Conservation (phyloP, 1,140 invertebrate species). For the Metopolophium dirhodum region DNA sequence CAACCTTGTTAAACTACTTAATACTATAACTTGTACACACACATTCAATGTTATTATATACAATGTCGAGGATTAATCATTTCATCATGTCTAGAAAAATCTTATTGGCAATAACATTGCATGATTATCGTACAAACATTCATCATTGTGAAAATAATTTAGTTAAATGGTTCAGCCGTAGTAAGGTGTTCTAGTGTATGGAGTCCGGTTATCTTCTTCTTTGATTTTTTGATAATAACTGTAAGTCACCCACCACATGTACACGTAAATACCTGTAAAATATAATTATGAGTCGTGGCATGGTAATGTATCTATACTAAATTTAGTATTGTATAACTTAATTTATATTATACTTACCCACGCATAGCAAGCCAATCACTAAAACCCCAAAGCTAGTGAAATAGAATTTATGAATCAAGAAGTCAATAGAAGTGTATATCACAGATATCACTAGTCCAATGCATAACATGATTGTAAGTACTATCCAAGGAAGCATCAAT, state of each 20-base stretch:
- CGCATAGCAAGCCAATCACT: slow-evolving; percentile 69
- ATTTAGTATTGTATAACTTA: not conserved
- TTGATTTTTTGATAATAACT: slow-evolving; percentile 64
- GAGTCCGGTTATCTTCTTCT: slow-evolving; percentile 56
- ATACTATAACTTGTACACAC: slow-evolving; percentile 21
- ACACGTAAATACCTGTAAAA: slow-evolving; percentile 63
- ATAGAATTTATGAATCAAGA: slow-evolving; percentile 70
- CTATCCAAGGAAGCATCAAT: slow-evolving; percentile 82
- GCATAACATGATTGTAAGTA: slow-evolving; percentile 77
- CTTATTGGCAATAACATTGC: not conserved
- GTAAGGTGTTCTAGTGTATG: slow-evolving; percentile 54
- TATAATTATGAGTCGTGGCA: not conserved
- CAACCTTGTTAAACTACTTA: not conserved
- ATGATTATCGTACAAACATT: not conserved
- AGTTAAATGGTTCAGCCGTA: slow-evolving; percentile 24
- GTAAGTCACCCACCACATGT: slow-evolving; percentile 66
- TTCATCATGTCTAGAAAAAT: not conserved
- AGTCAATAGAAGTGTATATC: slow-evolving; percentile 75
- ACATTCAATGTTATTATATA: not conserved
- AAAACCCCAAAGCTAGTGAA: slow-evolving; percentile 69
- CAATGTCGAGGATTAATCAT: not conserved
- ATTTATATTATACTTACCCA: slow-evolving; percentile 65
- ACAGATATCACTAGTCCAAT: slow-evolving; percentile 77
- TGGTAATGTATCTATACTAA: not conserved
- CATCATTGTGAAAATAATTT: not conserved